Conservation (phyloP, 2,888 invertebrate genomes). For the Bombyx huttoni region DNA sequence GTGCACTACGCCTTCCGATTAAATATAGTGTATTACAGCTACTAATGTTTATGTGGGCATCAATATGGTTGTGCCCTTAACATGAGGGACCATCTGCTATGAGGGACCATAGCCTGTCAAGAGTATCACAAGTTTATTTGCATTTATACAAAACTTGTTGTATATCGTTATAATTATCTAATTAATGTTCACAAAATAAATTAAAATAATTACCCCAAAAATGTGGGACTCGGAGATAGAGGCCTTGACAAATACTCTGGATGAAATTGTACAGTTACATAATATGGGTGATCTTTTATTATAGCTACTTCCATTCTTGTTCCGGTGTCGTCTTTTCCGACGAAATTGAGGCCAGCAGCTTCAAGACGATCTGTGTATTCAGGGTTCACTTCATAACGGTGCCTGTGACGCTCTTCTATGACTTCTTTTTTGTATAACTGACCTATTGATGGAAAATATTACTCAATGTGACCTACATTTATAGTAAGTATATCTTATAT, state of each 20-base stretch:
- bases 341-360: slow-evolving; percentile 88
- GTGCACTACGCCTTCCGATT: too few species aligned
- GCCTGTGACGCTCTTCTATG: slow-evolving; percentile 96
- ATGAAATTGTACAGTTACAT: slow-evolving; percentile 96
- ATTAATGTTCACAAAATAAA: not conserved
- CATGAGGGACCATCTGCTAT: too few species aligned
- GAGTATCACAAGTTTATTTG: too few species aligned
- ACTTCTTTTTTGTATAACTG: slow-evolving; percentile 83
- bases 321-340: slow-evolving; percentile 86
- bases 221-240: slow-evolving; percentile 93
- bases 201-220: slow-evolving; percentile 77
- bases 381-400: slow-evolving; percentile 98
- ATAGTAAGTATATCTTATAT: not conserved
- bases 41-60: too few species aligned
- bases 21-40: too few species aligned
- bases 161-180: not conserved
- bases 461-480: not conserved
- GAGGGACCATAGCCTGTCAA: too few species aligned
- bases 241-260: slow-evolving; percentile 97
- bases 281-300: slow-evolving; percentile 90
- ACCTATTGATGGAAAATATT: slow-evolving; percentile 49
- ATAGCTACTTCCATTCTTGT: slow-evolving; percentile 96
- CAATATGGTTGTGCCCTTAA: too few species aligned
- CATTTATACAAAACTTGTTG: too few species aligned
- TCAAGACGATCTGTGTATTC: slow-evolving; percentile 84